phyloP scores from a whole-genome alignment of 2,888 invertebrate species.

The Nemapogon koenigi region DNA sequence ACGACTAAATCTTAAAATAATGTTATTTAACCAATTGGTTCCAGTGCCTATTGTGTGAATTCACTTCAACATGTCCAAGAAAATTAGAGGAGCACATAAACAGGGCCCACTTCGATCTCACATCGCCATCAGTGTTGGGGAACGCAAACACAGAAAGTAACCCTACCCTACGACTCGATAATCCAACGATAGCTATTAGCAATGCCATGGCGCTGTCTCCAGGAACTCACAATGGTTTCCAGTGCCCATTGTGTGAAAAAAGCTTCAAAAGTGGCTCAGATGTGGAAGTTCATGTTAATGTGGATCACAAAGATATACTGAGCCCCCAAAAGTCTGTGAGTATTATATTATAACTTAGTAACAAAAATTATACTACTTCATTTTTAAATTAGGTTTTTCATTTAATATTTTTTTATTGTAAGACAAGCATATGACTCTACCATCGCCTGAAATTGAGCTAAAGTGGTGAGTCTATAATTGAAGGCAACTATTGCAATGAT shows the following conservation, averaged over 20 bases:
- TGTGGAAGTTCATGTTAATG: constrained; percentile 85
- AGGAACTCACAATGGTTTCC: constrained; percentile 59
- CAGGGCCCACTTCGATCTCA: constrained; percentile 82
- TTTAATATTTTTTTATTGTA: too few relatives aligned
- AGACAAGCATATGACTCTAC: too few relatives aligned
- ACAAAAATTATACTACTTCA: too few relatives aligned
- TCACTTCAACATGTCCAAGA: constrained; percentile 74
- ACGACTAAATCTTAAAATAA: not conserved
- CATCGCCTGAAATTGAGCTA: too few relatives aligned
- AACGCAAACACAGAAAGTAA: constrained; percentile 39
- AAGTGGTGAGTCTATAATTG: too few relatives aligned
- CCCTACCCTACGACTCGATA: constrained; percentile 27
- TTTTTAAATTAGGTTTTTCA: too few relatives aligned
- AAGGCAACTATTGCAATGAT: too few relatives aligned
- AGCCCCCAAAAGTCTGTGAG: constrained; percentile 67
- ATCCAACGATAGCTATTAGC: constrained; percentile 31
- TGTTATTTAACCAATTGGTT: constrained; percentile 21
- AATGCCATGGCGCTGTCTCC: constrained; percentile 55
- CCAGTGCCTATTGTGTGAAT: constrained; percentile 80
- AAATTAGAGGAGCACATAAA: constrained; percentile 85
- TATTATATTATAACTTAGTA: too few relatives aligned
- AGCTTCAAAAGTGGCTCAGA: constrained; percentile 77
- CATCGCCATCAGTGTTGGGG: constrained; percentile 71
- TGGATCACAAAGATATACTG: constrained; percentile 81
- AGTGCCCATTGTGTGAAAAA: constrained; percentile 81